These are phyloP conservation scores for Ormyrus rosae DNA, from an alignment of 2,888 invertebrate species.

Conservation along the genomic window DNA sequence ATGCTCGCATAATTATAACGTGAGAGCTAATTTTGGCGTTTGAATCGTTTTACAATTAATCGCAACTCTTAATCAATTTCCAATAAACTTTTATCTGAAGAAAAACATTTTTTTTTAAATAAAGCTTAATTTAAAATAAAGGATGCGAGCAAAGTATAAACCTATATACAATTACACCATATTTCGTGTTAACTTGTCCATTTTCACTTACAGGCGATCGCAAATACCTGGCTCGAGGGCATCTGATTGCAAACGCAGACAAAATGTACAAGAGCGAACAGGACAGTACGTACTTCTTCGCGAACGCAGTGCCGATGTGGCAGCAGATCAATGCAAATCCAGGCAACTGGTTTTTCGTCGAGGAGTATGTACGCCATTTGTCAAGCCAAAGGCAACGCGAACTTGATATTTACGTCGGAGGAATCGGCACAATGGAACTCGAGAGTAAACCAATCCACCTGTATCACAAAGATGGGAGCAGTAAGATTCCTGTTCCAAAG, in stretches of 20 bases:
- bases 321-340: constrained; percentile 71
- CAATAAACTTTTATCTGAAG: no score
- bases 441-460: constrained; percentile 30
- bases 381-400: constrained; percentile 13
- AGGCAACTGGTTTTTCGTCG: constrained; percentile 75
- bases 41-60: no score
- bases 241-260: constrained; percentile 78
- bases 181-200: no score
- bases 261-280: constrained; percentile 77
- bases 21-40: no score
- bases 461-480: background rate
- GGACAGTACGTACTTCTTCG: constrained; percentile 77
- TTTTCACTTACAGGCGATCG: constrained; percentile 11
- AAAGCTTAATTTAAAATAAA: no score
- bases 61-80: no score
- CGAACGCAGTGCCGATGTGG: constrained; percentile 79
- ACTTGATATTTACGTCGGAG: constrained; percentile 45
- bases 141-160: no score
- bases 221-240: constrained; percentile 76
- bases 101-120: no score
- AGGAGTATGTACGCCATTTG: constrained; percentile 68
- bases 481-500: constrained; percentile 77
- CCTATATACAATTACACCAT: no score
- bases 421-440: constrained; percentile 23
- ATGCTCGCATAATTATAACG: no score